phyloP scores from a whole-genome alignment of 2,888 invertebrate genomes.

The Ichneumon xanthorius region DNA sequence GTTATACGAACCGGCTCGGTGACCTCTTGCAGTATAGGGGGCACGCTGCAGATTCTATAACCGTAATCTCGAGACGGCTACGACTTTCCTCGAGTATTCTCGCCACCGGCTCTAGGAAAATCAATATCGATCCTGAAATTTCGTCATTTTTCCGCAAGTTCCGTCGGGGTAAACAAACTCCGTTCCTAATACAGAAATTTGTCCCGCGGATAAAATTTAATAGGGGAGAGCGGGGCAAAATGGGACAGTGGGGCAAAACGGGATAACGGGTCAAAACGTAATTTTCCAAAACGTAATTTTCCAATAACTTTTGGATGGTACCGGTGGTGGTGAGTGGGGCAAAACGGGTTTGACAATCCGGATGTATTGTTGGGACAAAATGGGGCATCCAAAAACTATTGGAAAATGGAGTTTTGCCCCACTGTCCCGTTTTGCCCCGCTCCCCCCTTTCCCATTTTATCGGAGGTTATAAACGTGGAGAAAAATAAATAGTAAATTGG shows the following conservation, averaged over 20 bases:
- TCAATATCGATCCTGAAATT: constrained; percentile 27
- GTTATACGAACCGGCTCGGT: constrained; percentile 28
- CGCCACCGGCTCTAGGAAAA: background rate
- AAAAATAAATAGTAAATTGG: background rate
- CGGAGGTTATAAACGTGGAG: background rate
- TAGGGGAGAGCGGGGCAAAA: no score
- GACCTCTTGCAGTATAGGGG: constrained; percentile 39
- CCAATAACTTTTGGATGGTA: no score
- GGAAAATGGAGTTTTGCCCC: no score
- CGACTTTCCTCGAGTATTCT: constrained; percentile 21
- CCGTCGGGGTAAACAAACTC: background rate
- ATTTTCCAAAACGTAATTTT: no score
- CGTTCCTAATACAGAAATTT: background rate
- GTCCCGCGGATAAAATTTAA: background rate
- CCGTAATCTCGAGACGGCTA: constrained; percentile 31
- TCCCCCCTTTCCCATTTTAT: background rate
- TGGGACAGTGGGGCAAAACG: no score
- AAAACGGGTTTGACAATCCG: no score
- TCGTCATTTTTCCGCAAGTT: background rate
- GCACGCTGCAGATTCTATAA: background rate
- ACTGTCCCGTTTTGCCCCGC: no score
- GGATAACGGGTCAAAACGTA: no score
- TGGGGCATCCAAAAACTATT: no score
- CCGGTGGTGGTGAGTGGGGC: no score
- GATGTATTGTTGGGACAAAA: no score